phyloP scores from a whole-genome alignment of 37 sponge, comb jelly and placozoan species.

The Corticium candelabrum region DNA sequence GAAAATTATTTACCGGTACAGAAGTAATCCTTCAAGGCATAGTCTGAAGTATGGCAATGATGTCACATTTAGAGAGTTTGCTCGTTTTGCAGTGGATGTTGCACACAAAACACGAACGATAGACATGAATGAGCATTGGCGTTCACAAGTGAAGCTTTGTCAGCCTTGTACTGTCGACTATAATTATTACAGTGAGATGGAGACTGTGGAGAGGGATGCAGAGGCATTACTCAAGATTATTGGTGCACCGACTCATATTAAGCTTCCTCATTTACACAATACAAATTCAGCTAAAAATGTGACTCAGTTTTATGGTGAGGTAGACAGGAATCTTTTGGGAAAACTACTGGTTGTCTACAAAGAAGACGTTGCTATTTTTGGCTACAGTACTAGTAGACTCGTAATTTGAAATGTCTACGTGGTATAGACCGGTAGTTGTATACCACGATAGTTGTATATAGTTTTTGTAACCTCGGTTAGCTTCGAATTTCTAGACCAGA shows the following conservation, averaged over 20 bases:
- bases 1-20: neutral
- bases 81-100: neutral
- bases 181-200: neutral
- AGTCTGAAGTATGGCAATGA: neutral
- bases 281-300: neutral
- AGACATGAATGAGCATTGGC: neutral
- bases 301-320: neutral
- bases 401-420: too few species aligned
- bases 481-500: too few species aligned
- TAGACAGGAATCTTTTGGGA: neutral
- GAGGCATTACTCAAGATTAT: neutral
- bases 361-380: neutral
- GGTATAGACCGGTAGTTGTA: too few species aligned
- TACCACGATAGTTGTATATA: too few species aligned
- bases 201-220: neutral
- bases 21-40: neutral
- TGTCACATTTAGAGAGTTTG: neutral
- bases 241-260: neutral
- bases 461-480: too few species aligned
- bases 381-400: too few species aligned
- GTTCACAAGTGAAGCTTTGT: neutral
- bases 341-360: neutral
- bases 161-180: conserved; percentile 5
- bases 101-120: neutral
- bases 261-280: neutral